Conservation (phyloP, 2,888 invertebrate genomes). For the Ophion ventricosus region DNA sequence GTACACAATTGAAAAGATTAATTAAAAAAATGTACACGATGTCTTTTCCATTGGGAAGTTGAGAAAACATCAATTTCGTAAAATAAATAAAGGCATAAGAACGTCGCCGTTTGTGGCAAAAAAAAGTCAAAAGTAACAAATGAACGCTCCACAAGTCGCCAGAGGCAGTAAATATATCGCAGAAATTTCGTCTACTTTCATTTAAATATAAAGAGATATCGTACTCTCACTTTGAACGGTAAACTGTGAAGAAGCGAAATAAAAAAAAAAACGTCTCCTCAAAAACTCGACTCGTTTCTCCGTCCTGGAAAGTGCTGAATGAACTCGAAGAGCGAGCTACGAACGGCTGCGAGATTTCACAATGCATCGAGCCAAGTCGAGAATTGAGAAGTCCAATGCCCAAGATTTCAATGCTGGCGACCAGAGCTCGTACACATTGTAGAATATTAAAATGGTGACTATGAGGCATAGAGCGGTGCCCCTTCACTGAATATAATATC, state of each 20-base stretch:
- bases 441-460: constrained; percentile 46
- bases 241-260: constrained; percentile 35
- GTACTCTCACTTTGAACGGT: constrained; percentile 28
- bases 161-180: not conserved
- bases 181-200: constrained; percentile 2
- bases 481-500: constrained; percentile 57
- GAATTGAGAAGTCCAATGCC: constrained; percentile 33
- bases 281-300: constrained; percentile 52
- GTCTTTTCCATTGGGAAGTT: not conserved
- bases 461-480: constrained; percentile 25
- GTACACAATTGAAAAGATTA: no score
- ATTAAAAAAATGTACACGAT: no score
- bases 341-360: constrained; percentile 43
- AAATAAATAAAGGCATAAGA: not conserved
- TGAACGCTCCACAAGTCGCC: not conserved
- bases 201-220: constrained; percentile 1
- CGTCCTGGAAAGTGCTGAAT: constrained; percentile 47
- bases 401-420: constrained; percentile 51
- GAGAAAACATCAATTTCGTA: not conserved
- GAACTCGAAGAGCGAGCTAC: constrained; percentile 37
- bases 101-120: not conserved
- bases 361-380: constrained; percentile 41
- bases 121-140: not conserved
- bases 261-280: constrained; percentile 32
- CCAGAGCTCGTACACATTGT: constrained; percentile 30